Evolutionary conservation across 2,888 invertebrate species (phyloP), one percentile per base, ranked within the genome.

Genomic region (Tryphoninae sp.): DNA sequence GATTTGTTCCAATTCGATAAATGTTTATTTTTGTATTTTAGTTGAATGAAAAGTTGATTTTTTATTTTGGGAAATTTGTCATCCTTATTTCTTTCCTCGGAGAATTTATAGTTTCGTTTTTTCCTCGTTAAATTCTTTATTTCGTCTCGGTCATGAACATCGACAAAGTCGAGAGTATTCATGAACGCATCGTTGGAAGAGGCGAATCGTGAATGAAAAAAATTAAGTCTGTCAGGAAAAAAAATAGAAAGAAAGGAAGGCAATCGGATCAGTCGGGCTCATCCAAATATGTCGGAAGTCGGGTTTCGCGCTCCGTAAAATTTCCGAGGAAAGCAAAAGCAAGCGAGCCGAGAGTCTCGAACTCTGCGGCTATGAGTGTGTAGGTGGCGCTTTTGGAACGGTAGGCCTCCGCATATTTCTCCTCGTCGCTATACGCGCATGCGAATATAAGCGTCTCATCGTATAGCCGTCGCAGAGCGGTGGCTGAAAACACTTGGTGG

Each of bases 251-350:
- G 74, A 72, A 73, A 62, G 78, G 77, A 78, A 45, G 76, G 53
- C 67, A 80, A 59, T 74, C 80, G 76, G 81, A 81, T 77, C 81
- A 82, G 82, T 81, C 83, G 33, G 82, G 87, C 84, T 86, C 86
- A 89, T 89, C 88, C 86, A 86, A 89, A 89, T 87, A 85, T 76
- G 59, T 87, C 86, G 83, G 88, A 89, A 89, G 88, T 87, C 84
- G 86, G 84, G 84, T 86, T 86, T 85, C 86, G 88, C 89, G 87
- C 86, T 81, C 82, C 84, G 83, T 82, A 82, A 85, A 87, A 82
- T 83, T 76, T 51, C 23, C 23, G 16, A 45, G 68, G 59, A 67
- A 65, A 72, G 67, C 76, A 67, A 45, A 75, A 51, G 64, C 51
- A 71, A 59, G 64, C 58, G 23, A 45, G 45, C n/a, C 16, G 11